phyloP scores from a whole-genome alignment of 2,888 invertebrate species.

The Buathra laborator region DNA sequence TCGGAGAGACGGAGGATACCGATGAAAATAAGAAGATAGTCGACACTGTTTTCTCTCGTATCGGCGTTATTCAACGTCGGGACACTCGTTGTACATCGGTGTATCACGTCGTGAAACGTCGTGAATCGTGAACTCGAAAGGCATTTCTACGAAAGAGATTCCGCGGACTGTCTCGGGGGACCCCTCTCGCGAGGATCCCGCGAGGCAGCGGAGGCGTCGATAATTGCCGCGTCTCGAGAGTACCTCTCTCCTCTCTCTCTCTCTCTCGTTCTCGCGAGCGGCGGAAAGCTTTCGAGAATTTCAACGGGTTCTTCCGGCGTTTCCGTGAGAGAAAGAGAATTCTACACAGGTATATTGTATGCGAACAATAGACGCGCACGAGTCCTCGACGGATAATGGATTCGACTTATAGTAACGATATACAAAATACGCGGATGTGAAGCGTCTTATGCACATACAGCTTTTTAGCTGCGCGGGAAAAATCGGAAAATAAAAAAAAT shows the following conservation, averaged over 20 bases:
- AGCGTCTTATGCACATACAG: slow-evolving; percentile 25
- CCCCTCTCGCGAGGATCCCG: not conserved
- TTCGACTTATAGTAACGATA: slow-evolving; percentile 54
- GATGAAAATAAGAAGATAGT: slow-evolving; percentile 39
- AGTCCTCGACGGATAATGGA: slow-evolving; percentile 46
- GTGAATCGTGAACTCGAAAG: slow-evolving; percentile 36
- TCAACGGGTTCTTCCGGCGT: slow-evolving; percentile 20
- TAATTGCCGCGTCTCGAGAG: slow-evolving; percentile 47
- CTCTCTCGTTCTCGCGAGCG: not conserved
- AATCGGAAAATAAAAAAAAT: not conserved
- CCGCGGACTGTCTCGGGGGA: not conserved
- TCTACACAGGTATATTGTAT: not conserved
- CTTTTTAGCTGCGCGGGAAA: slow-evolving; percentile 31
- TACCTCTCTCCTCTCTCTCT: not conserved
- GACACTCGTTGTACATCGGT: slow-evolving; percentile 47
- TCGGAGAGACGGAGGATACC: not conserved
- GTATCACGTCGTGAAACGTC: slow-evolving; percentile 32
- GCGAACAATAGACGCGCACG: not conserved
- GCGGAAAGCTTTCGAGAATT: slow-evolving; percentile 17
- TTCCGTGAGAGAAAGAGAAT: not conserved
- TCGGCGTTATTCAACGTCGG: slow-evolving; percentile 45
- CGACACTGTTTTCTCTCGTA: slow-evolving; percentile 35
- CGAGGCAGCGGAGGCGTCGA: slow-evolving; percentile 17
- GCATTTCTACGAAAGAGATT: slow-evolving; percentile 25
- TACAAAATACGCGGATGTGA: slow-evolving; percentile 16